Evolutionary conservation across 2,888 invertebrate species (phyloP).

Genomic region (Auanema sp.): DNA sequence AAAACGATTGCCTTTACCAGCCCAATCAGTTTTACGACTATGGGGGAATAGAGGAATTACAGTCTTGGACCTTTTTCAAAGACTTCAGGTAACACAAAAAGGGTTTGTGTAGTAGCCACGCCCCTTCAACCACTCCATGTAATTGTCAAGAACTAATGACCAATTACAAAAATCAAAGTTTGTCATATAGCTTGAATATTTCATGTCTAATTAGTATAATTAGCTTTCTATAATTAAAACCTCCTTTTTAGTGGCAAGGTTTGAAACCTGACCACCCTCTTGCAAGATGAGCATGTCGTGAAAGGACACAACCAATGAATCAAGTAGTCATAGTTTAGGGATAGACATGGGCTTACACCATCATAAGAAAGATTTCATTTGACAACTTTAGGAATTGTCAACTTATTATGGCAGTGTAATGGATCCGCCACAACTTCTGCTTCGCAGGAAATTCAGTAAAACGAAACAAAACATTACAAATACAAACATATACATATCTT

Average conservation of each 20-base stretch:
- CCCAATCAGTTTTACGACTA: slow-evolving; percentile 56
- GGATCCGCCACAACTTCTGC: slow-evolving; percentile 55
- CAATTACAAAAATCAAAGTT: too few relatives aligned
- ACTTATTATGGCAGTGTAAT: slow-evolving; percentile 39
- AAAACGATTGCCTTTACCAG: slow-evolving; percentile 47
- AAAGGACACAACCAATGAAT: too few relatives aligned
- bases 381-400: slow-evolving; percentile 40
- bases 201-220: too few relatives aligned
- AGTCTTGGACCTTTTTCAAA: slow-evolving; percentile 53
- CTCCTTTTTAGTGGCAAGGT: too few relatives aligned
- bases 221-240: too few relatives aligned
- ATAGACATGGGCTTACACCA: not conserved
- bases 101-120: too few relatives aligned
- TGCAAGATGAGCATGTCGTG: too few relatives aligned
- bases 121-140: too few relatives aligned
- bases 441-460: slow-evolving; percentile 59
- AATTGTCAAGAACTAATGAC: too few relatives aligned
- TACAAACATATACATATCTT: not conserved
- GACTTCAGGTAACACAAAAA: slow-evolving; percentile 16
- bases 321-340: slow-evolving; percentile 1
- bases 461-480: slow-evolving; percentile 10
- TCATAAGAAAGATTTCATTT: slow-evolving; percentile 24
- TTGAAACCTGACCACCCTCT: too few relatives aligned
- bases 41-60: slow-evolving; percentile 65
- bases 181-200: too few relatives aligned